Conservation (phyloP, 23 tunicate species). For the Aplidium turbinatum region DNA sequence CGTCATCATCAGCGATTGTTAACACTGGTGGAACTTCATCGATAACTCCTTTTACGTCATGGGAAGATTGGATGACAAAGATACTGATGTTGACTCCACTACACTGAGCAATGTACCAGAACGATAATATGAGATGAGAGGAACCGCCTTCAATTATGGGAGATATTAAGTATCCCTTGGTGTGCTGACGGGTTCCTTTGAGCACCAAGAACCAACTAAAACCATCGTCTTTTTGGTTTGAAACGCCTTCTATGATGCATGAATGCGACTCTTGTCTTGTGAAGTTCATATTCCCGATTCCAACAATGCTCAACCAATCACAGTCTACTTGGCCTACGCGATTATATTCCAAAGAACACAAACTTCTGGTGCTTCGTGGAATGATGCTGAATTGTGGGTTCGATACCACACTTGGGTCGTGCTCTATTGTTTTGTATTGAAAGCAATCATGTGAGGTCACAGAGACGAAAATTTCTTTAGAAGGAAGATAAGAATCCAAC, state of each 20-base stretch:
- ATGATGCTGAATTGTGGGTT: conserved; percentile 10
- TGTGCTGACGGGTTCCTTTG: not conserved
- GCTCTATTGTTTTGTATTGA: not conserved
- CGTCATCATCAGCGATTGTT: not conserved
- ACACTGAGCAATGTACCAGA: conserved; percentile 40
- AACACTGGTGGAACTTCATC: not conserved
- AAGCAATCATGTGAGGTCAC: conserved; percentile 38
- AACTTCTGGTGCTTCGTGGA: conserved; percentile 1
- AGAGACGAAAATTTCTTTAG: conserved; percentile 5
- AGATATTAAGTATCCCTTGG: conserved; percentile 29
- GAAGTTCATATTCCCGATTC: conserved; percentile 14
- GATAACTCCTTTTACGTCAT: not conserved
- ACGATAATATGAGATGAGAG: conserved; percentile 22
- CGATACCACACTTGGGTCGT: not conserved
- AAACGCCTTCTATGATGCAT: conserved; percentile 33
- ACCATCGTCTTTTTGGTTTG: conserved; percentile 8
- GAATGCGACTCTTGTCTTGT: conserved; percentile 9
- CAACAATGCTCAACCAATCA: conserved; percentile 38
- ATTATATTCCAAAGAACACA: conserved; percentile 36
- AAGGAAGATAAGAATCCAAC: not conserved
- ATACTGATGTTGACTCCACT: conserved; percentile 12
- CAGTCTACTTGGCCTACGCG: conserved; percentile 14
- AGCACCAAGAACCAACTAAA: conserved; percentile 43
- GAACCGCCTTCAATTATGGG: conserved; percentile 48
- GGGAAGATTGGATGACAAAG: conserved; percentile 12